Evolutionary conservation across 2,113 vertebrate species (phyloP), one percentile per base, ranked within the genome.

Genomic region (Ginglymostoma cirratum): DNA sequence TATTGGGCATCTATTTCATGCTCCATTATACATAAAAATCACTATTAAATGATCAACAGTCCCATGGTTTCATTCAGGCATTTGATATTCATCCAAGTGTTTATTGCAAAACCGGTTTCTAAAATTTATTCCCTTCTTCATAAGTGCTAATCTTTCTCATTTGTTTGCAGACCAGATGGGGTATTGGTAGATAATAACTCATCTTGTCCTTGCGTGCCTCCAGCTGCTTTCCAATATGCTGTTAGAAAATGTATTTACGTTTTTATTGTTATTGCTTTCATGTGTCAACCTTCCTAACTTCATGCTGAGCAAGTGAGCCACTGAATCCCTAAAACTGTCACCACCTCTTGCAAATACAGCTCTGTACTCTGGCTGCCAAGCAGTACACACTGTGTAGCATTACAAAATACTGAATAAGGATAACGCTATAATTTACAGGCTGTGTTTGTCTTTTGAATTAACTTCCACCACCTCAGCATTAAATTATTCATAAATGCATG

Each of bases 41-140:
- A 48, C 42, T 67, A 45, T 70, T 94, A 70, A 95, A 72, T 72
- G 27, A 76, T 72, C 69, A 72, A 27, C 24, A 70, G 42, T 45
- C 10, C 87, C 30, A 48, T 95, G 94, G 72, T 95, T 72, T 72
- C 72, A 72, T 72, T 95, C 14, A 52, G 67, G 23, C 38, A 72
- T 94, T 94, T 45, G 38, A 67, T 70, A 70, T 70, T 70, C 67
- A 70, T 94, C 38, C 93, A 94, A 70, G 66, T 94, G 66, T 94
- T 94, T 30, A 70, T 72, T 72, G 52, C 5, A 30, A 45, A 72
- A 95, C 42, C 12, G 30, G 69, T 72, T 72, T 34, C 15, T 72
- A 34, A 95, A 95, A 95, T 76, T 27, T 72, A 95, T 76, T 95
- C 94, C 69, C 94, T 72, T 72, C 92, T 76, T 76, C n/a, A 90